Percentiles rank a stretch among this genome's conserved stretches.
Conservation (phyloP, 2,113 vertebrate genomes). For the Fregata magnificens region DNA sequence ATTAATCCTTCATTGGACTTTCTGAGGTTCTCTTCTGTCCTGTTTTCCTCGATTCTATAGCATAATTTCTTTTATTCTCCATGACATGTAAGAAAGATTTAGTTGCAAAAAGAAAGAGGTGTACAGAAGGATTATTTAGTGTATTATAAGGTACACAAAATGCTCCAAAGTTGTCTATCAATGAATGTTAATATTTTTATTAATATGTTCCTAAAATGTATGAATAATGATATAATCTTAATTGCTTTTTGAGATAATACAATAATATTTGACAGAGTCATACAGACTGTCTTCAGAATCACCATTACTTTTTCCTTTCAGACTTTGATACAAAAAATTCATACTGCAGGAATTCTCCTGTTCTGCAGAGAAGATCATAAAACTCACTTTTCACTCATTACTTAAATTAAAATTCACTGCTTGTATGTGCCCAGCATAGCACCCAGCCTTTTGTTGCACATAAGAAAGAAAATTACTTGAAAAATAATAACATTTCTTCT, state of each 20-base stretch:
- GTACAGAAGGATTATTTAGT: background rate
- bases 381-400: constrained; percentile 21
- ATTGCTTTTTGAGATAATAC: background rate
- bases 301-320: background rate
- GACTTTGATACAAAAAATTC: background rate
- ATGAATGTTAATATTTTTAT: background rate
- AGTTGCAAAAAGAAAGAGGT: background rate
- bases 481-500: constrained; percentile 40
- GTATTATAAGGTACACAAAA: background rate
- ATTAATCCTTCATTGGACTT: background rate
- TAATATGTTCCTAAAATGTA: background rate
- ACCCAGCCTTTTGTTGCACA: background rate
- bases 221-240: background rate
- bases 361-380: background rate
- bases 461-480: constrained; percentile 11
- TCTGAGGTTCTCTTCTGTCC: background rate
- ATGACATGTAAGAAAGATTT: background rate
- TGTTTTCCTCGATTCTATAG: background rate
- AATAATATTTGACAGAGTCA: background rate
- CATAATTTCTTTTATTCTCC: background rate
- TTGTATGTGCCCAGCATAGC: background rate
- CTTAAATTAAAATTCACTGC: constrained; percentile 50
- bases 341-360: background rate
- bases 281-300: background rate
- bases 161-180: background rate